Conservation (phyloP, 1,140 invertebrate genomes). For the Macrotrachela quadricornifera region DNA sequence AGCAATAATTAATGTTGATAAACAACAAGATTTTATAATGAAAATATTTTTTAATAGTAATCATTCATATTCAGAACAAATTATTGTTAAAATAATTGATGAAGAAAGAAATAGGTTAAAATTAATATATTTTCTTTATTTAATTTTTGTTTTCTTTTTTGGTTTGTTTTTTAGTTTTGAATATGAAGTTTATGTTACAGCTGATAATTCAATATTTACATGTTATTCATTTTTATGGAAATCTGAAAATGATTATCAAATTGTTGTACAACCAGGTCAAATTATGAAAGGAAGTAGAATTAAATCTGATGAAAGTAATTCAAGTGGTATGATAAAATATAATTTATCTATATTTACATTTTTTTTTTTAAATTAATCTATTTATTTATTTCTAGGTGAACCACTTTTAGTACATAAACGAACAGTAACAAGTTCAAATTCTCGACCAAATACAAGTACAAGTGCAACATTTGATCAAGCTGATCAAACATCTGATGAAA, state of each 20-base stretch:
- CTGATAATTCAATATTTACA: conserved; percentile 28
- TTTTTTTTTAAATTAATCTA: too few species aligned
- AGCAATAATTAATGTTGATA: too few species aligned
- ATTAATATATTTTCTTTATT: background rate
- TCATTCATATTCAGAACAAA: conserved; percentile 19
- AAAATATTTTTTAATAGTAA: conserved; percentile 19
- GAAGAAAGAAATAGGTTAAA: conserved; percentile 4
- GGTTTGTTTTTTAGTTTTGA: background rate
- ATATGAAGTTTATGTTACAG: conserved; percentile 21
- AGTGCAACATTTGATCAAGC: too few species aligned
- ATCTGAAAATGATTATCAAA: conserved; percentile 25
- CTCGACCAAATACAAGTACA: too few species aligned
- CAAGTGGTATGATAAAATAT: too few species aligned
- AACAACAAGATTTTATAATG: background rate
- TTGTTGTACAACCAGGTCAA: conserved; percentile 23
- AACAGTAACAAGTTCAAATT: too few species aligned
- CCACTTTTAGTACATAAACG: too few species aligned
- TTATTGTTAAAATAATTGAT: conserved; percentile 4
- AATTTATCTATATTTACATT: too few species aligned
- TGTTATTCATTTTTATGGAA: conserved; percentile 27
- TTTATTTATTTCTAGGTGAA: too few species aligned
- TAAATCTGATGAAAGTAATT: too few species aligned
- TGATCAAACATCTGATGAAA: too few species aligned
- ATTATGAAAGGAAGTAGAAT: conserved; percentile 7
- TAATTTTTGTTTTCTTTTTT: background rate